Evolutionary conservation across 2,797 vertebrate genomes (phyloP).

Genomic region (Xenops minutus): DNA sequence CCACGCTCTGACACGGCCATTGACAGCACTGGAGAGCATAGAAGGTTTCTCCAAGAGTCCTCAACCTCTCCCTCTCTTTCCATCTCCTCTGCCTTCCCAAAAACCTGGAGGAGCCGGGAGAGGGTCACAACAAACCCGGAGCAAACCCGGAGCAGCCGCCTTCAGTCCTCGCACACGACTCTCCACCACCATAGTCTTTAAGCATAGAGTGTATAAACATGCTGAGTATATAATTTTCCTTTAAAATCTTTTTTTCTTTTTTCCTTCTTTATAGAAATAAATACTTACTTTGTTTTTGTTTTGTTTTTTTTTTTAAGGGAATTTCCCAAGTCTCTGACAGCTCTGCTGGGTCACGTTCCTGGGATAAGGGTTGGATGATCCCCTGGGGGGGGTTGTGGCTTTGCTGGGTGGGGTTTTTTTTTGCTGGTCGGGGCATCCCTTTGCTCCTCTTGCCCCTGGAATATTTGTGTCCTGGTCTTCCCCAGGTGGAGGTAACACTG

Average conservation of each 20-base stretch:
- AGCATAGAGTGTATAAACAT: constrained; percentile 57
- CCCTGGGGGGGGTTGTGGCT: neutral
- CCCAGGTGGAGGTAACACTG: neutral
- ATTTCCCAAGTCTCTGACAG: neutral
- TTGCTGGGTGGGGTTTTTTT: neutral
- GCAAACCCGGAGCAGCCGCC: neutral
- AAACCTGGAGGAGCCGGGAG: neutral
- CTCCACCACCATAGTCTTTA: neutral
- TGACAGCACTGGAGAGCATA: rapidly evolving
- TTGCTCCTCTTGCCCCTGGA: neutral
- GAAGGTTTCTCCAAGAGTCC: neutral
- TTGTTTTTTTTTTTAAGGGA: neutral
- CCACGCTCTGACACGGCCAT: neutral
- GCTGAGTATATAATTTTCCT: constrained; percentile 63
- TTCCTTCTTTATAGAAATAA: constrained; percentile 56
- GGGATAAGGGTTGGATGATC: neutral
- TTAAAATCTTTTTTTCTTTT: constrained; percentile 44
- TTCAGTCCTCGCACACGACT: neutral
- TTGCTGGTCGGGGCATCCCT: constrained; percentile 45
- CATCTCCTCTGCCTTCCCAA: neutral
- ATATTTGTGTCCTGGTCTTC: neutral
- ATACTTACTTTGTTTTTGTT: constrained; percentile 10
- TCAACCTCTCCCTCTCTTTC: neutral
- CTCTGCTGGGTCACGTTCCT: neutral
- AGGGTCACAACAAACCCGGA: neutral